phyloP scores from a whole-genome alignment of 2,113 vertebrate species.

The Balaenoptera acutorostrata region DNA sequence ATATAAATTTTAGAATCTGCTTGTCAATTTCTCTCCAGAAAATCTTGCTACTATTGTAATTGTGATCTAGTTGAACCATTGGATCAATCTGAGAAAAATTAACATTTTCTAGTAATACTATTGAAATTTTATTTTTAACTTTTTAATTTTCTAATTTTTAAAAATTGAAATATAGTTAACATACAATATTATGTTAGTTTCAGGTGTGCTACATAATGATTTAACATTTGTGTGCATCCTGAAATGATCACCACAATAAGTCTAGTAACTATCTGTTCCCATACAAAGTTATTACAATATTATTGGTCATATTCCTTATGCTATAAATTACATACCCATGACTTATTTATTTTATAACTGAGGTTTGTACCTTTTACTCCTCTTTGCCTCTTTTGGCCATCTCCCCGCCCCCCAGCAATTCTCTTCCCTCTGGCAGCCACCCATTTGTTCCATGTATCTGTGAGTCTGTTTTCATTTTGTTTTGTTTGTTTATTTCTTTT shows the following conservation, averaged over 20 bases:
- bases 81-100: background rate
- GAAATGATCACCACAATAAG: background rate
- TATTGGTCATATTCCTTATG: background rate
- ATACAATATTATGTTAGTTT: background rate
- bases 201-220: background rate
- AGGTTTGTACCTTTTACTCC: background rate
- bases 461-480: background rate
- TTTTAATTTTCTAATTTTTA: background rate
- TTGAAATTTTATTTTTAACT: background rate
- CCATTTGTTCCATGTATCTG: background rate
- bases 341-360: background rate
- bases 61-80: background rate
- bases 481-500: background rate
- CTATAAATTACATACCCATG: background rate
- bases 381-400: background rate
- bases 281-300: background rate
- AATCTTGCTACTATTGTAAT: background rate
- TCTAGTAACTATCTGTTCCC: background rate
- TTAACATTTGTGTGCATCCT: background rate
- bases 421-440: background rate
- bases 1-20: background rate
- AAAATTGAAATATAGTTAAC: background rate
- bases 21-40: background rate
- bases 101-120: background rate
- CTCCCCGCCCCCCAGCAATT: background rate